A percentile compares a stretch with the other conserved stretches of the same genome.
These are phyloP conservation scores for Laodelphax striatellus DNA, from an alignment of 1,140 invertebrate genomes.

Conservation along the genomic window DNA sequence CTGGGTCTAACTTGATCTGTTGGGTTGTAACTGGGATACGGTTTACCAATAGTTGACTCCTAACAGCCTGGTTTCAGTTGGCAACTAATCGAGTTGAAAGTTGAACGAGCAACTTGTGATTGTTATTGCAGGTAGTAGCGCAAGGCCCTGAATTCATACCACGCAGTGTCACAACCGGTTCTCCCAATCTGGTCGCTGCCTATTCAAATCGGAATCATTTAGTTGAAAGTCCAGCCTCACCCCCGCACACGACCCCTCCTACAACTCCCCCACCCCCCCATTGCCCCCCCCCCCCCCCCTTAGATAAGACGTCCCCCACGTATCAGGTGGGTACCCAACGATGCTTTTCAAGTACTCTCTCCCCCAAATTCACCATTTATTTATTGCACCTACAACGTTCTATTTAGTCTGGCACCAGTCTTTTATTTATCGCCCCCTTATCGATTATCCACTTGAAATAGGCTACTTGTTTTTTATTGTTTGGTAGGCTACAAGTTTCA, in stretches of 20 bases:
- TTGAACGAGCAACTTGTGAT: background rate
- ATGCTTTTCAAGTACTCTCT: background rate
- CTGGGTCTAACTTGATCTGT: no score
- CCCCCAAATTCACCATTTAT: no score
- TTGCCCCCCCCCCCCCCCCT: slow-evolving; percentile 16
- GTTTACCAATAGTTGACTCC: no score
- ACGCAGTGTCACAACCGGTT: slow-evolving; percentile 9
- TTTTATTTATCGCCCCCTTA: no score
- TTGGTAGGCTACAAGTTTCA: no score
- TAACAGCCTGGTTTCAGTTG: background rate
- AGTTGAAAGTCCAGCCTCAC: slow-evolving; percentile 14
- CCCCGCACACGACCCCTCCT: slow-evolving; percentile 16
- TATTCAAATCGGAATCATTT: slow-evolving; percentile 11
- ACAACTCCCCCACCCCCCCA: slow-evolving; percentile 14
- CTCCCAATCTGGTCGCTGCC: background rate
- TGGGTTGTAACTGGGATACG: no score
- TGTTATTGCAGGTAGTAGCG: background rate
- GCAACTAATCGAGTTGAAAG: background rate
- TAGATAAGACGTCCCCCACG: slow-evolving; percentile 18
- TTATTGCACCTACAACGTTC: no score
- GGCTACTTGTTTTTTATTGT: no score
- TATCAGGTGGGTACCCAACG: slow-evolving; percentile 17
- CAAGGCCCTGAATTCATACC: slow-evolving; percentile 17
- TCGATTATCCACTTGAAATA: no score
- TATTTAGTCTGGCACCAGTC: no score